phyloP scores from a whole-genome alignment of 2,113 vertebrate species.

The rat (Rattus norvegicus) region DNA sequence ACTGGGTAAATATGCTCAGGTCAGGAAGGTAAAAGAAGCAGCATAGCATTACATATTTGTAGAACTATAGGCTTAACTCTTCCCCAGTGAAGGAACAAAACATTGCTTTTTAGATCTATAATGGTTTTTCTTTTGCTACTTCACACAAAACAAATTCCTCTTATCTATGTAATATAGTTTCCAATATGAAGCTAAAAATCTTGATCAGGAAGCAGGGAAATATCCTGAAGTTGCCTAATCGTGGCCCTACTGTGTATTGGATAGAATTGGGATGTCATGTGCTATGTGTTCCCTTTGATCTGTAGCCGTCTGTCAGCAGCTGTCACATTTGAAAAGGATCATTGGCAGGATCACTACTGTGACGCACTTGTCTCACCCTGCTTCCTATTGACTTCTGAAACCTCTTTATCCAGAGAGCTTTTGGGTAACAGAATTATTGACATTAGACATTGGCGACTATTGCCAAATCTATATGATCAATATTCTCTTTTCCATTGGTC shows the following conservation, averaged over 20 bases:
- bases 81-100: constrained; percentile 41
- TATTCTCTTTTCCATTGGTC: constrained; percentile 26
- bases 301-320: constrained; percentile 71
- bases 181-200: constrained; percentile 72
- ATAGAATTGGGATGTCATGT: constrained; percentile 76
- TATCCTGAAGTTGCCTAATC: constrained; percentile 73
- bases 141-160: constrained; percentile 38
- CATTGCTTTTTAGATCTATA: constrained; percentile 6
- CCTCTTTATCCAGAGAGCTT: constrained; percentile 61
- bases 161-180: constrained; percentile 66
- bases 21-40: constrained; percentile 9
- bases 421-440: constrained; percentile 59
- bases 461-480: constrained; percentile 66
- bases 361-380: constrained; percentile 65
- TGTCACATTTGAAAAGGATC: constrained; percentile 61
- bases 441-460: constrained; percentile 58
- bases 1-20: not conserved
- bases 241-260: constrained; percentile 76
- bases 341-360: constrained; percentile 65
- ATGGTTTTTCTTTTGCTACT: constrained; percentile 2
- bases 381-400: constrained; percentile 80
- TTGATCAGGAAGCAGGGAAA: constrained; percentile 77
- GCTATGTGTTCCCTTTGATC: constrained; percentile 69
- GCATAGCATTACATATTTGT: not conserved
- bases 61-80: not conserved